Evolutionary conservation across 1,140 invertebrate species (phyloP), one percentile per base, ranked within the genome.

Genomic region (Mactra quadrangularis): DNA sequence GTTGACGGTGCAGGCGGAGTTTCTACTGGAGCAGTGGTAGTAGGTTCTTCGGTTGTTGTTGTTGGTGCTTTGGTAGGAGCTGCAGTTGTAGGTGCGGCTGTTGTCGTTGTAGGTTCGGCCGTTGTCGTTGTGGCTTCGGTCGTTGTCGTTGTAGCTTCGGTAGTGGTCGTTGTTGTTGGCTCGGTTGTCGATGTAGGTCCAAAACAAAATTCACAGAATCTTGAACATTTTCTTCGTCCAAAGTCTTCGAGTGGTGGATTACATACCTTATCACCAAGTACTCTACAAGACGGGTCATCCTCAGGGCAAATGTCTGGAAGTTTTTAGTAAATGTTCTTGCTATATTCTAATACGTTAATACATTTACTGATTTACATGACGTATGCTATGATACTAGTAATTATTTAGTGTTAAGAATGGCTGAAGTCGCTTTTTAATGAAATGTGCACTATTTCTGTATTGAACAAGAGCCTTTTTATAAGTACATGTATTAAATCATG

Each of bases 131-230:
- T 0, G 22, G 35, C 17, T 66, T 38, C 33, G 1, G 64, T 25
- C 0, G 13, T 15, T 52, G 29, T 50, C 25, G 45, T 52, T 52
- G 66, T 29, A 13, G 50, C 3, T 52, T 52, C 50, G 19, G 66
- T 52, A 29, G 29, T 31, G 11, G 50, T n/a, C 38, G 22, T 45
- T 47, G 64, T 35, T 47, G 22, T 19, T 45, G 60, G 1, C n/a
- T 2, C 38, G 31, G 60, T 45, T 7, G 35, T 41, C 9, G 45
- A 31, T 3, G 47, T 0, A 15, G n/a, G n/a, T 50, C 0, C n/a
- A 53, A 35, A 29, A 27, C 71, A 75, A 38, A 41, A 57, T 25
- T 75, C 71, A 27, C 71, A 75, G 41, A 25, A 75, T 19, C 19
- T n/a, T 17, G 53, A 27, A 35, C 71, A 75, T 29, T 59, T 75